phyloP scores from a whole-genome alignment of 2,113 vertebrate species.

The Colaptes auratus region DNA sequence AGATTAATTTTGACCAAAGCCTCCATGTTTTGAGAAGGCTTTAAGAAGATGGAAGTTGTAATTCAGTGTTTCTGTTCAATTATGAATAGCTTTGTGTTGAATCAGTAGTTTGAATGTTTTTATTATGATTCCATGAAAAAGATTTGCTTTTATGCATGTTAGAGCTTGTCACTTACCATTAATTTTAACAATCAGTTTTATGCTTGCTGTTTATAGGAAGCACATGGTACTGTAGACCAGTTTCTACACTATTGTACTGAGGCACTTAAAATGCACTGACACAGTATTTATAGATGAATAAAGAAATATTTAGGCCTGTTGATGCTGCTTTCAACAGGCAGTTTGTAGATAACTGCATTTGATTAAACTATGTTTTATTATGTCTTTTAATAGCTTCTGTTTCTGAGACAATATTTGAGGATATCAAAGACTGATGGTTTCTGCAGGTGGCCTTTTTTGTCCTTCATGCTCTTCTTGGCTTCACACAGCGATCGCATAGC shows the following conservation, averaged over 20 bases:
- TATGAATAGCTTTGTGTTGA: background rate
- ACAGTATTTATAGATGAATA: background rate
- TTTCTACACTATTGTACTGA: background rate
- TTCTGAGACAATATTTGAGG: background rate
- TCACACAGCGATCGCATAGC: background rate
- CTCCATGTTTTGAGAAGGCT: background rate
- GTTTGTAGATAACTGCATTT: background rate
- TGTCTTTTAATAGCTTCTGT: background rate
- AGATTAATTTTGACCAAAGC: background rate
- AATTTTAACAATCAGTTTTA: background rate
- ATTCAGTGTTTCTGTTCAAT: background rate
- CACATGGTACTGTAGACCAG: background rate
- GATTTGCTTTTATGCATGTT: background rate
- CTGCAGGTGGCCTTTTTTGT: background rate
- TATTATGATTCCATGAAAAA: background rate
- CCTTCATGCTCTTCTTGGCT: background rate
- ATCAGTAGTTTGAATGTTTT: background rate
- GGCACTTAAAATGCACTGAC: background rate
- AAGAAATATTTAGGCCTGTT: background rate
- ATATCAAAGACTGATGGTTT: background rate
- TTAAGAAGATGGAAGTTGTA: background rate
- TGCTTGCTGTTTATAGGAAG: background rate
- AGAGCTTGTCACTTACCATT: background rate
- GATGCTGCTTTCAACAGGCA: background rate
- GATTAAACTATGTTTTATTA: background rate